Percentiles rank a stretch among this genome's conserved stretches.
These are phyloP conservation scores for Argentina silus DNA, from an alignment of 2,797 vertebrate species.

Conservation along the genomic window DNA sequence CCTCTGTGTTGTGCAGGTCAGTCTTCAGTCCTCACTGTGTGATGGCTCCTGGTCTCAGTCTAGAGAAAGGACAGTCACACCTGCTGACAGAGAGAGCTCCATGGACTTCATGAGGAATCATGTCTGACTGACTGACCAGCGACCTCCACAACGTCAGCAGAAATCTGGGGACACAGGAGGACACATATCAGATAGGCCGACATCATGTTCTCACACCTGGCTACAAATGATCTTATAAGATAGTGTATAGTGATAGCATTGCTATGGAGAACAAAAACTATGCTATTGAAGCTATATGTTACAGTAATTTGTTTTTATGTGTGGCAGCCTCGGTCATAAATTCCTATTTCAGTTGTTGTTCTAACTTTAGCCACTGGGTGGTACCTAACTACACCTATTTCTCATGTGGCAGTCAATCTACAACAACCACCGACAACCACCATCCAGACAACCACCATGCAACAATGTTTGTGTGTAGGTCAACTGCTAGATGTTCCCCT, in stretches of 20 bases:
- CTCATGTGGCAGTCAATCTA: too few species aligned
- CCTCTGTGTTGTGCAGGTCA: slow-evolving; percentile 14
- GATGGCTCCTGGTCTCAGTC: slow-evolving; percentile 81
- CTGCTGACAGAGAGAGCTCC: slow-evolving; percentile 87
- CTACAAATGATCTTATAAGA: not conserved
- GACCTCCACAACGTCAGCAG: slow-evolving; percentile 72
- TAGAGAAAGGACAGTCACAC: slow-evolving; percentile 83
- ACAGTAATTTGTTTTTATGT: not conserved
- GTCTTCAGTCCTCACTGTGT: slow-evolving; percentile 76
- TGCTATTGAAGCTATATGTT: not conserved
- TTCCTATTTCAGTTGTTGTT: slow-evolving; percentile 33
- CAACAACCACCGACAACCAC: too few species aligned
- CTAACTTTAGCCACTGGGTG: slow-evolving; percentile 52
- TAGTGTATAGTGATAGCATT: not conserved
- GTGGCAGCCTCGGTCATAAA: not conserved
- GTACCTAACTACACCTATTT: slow-evolving; percentile 19
- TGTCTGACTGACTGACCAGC: slow-evolving; percentile 81
- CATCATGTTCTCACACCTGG: too few species aligned
- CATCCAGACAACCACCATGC: too few species aligned
- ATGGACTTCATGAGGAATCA: slow-evolving; percentile 98
- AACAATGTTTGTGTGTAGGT: too few species aligned
- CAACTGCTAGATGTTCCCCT: too few species aligned
- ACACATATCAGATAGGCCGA: slow-evolving; percentile 27
- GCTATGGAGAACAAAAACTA: not conserved
- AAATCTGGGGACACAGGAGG: slow-evolving; percentile 76